A percentile compares a stretch with the other conserved stretches of the same genome.
Evolutionary conservation across 1,140 invertebrate species (phyloP).

Genomic region (Polypedilum vanderplanki): DNA sequence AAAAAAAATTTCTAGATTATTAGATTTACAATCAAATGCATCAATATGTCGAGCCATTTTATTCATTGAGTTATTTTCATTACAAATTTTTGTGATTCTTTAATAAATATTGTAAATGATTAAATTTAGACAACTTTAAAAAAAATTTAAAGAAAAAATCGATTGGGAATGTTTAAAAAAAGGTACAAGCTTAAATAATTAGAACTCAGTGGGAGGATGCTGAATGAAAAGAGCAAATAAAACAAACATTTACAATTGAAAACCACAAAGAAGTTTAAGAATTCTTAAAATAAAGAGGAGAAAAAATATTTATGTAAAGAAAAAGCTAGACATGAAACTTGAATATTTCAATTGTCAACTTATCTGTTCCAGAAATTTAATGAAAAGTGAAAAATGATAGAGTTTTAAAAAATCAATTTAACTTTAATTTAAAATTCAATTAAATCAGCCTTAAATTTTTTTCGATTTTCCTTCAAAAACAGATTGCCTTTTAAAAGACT

Average conservation of each 20-base stretch:
- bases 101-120: too few relatives aligned
- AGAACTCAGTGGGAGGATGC: too few relatives aligned
- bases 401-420: background rate
- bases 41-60: too few relatives aligned
- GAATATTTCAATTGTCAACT: background rate
- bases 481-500: background rate
- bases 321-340: background rate
- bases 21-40: too few relatives aligned
- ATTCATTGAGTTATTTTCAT: too few relatives aligned
- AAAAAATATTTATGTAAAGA: background rate
- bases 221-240: too few relatives aligned
- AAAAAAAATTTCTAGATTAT: too few relatives aligned
- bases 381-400: background rate
- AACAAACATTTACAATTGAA: background rate
- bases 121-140: too few relatives aligned
- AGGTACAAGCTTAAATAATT: too few relatives aligned
- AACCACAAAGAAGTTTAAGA: background rate
- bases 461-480: background rate
- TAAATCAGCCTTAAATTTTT: background rate
- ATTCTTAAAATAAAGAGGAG: background rate
- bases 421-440: conserved; percentile 2
- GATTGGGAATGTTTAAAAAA: background rate
- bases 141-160: background rate
- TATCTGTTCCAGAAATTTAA: background rate
- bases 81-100: too few relatives aligned